These are phyloP conservation scores for Muscina levida DNA, from an alignment of 2,888 invertebrate genomes.

Conservation along the genomic window DNA sequence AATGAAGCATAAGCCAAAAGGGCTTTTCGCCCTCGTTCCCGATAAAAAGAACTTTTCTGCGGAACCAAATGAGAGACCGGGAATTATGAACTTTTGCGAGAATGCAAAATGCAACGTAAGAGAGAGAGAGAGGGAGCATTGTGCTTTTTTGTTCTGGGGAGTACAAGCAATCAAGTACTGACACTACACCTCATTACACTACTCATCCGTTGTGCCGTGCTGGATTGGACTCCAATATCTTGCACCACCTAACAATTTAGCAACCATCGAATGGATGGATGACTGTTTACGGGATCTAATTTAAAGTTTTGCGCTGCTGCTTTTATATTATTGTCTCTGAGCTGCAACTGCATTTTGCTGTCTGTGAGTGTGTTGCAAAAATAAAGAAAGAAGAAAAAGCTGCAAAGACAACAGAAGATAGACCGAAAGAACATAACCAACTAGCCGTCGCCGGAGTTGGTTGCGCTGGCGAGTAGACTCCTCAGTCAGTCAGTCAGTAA, in stretches of 20 bases:
- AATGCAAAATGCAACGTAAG: constrained; percentile 25
- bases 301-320: constrained; percentile 68
- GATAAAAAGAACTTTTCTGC: too few relatives aligned
- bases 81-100: not conserved
- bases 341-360: too few relatives aligned
- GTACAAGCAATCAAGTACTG: constrained; percentile 2
- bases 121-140: constrained; percentile 15
- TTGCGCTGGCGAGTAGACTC: constrained; percentile 34
- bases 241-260: too few relatives aligned
- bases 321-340: too few relatives aligned
- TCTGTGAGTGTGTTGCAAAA: constrained; percentile 36
- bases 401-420: constrained; percentile 49
- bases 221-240: constrained; percentile 30
- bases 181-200: constrained; percentile 50
- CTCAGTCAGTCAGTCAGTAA: constrained; percentile 70
- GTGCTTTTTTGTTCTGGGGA: not conserved
- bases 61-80: too few relatives aligned
- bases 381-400: constrained; percentile 55
- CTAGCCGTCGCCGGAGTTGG: constrained; percentile 1
- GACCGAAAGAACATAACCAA: constrained; percentile 67
- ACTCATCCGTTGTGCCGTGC: constrained; percentile 48
- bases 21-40: not conserved
- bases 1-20: constrained; percentile 9
- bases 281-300: constrained; percentile 73
- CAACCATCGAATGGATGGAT: constrained; percentile 60